Evolutionary conservation across 2,888 invertebrate genomes (phyloP), one percentile per base, ranked within the genome.

Genomic region (Hyposoter dolosus): DNA sequence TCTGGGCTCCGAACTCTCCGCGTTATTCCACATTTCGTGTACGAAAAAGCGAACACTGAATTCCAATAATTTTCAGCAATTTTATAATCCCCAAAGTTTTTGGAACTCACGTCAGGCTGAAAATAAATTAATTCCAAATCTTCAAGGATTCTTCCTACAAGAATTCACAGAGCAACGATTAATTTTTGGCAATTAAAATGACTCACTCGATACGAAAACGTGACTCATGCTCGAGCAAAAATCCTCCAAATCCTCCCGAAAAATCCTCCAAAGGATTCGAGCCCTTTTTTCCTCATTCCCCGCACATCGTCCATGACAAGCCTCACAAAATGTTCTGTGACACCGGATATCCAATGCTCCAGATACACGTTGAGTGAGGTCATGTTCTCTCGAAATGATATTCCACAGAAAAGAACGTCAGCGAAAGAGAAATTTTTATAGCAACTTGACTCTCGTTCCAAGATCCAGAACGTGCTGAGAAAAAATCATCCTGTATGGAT

Each of bases 11-110:
- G 50, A 50, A 66, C 32, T 77, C 74, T 75, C 56, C 32, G 43
- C 60, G 53, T 72, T 81, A n/a, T 63, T 45, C 69, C 72, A 56
- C 28, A 19, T 72, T 83, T 71, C 82, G 79, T 74, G 35, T 53
- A 63, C 68, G 19, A 74, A 66, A 78, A 65, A 53, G n/a, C 32
- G 60, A 66, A 23, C 35, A 47, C 74, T 83, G 83, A 81, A 86
- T 88, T 86, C 72, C 89, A 83, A 85, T 88, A 87, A 88, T 87
- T 88, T 86, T 82, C 40, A 17, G 12, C 5, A 15, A 43, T 68
- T 32, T 65, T 47, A 53, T 19, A 1, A 66, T 60, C 28, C 5
- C 40, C 15, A 9, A 50, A 40, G 47, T 63, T 63, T 72, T 28
- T 66, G 40, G 3, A 35, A n/a, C 12, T 15, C 4, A 15, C 15